A percentile compares a stretch with the other conserved stretches of the same genome.
Evolutionary conservation across 1,140 invertebrate genomes (phyloP).

Genomic region (Pseudomyrmex dendroicus): DNA sequence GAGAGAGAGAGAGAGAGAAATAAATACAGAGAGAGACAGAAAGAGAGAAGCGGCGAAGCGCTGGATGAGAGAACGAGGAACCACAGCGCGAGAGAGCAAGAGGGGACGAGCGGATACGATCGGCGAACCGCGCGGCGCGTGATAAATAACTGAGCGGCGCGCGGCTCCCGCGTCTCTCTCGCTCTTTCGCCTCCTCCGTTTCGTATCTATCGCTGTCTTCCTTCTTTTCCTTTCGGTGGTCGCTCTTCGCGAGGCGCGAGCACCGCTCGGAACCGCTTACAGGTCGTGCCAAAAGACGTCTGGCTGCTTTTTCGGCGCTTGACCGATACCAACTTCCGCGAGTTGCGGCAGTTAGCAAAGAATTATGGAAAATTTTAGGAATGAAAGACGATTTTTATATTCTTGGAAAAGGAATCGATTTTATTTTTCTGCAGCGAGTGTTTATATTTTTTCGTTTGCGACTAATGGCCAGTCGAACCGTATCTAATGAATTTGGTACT

Average conservation of each 20-base stretch:
- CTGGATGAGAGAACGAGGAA: too few relatives aligned
- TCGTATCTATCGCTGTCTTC: conserved; percentile 49
- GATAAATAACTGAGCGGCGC: conserved; percentile 80
- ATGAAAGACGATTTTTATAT: not conserved
- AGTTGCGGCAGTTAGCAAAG: not conserved
- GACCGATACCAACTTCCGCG: conserved; percentile 27
- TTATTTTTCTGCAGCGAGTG: too few relatives aligned
- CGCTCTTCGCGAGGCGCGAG: conserved; percentile 27
- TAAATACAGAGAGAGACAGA: not conserved
- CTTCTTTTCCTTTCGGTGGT: conserved; percentile 39
- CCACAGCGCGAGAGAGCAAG: conserved; percentile 45
- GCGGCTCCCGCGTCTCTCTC: conserved; percentile 63
- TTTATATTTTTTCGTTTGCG: not conserved
- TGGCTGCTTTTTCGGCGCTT: conserved; percentile 31
- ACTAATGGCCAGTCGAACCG: not conserved
- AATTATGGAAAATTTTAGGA: not conserved
- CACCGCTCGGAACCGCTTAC: conserved; percentile 52
- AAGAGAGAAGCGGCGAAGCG: conserved; percentile 8
- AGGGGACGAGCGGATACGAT: conserved; percentile 74
- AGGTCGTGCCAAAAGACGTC: conserved; percentile 70
- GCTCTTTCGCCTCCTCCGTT: conserved; percentile 14
- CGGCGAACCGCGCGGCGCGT: conserved; percentile 78
- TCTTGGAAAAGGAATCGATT: not conserved
- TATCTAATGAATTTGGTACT: conserved; percentile 34
- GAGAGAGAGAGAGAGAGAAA: conserved; percentile 1